Conservation (phyloP, 2,888 invertebrate species). For the Rhorus exstirpatorius region DNA sequence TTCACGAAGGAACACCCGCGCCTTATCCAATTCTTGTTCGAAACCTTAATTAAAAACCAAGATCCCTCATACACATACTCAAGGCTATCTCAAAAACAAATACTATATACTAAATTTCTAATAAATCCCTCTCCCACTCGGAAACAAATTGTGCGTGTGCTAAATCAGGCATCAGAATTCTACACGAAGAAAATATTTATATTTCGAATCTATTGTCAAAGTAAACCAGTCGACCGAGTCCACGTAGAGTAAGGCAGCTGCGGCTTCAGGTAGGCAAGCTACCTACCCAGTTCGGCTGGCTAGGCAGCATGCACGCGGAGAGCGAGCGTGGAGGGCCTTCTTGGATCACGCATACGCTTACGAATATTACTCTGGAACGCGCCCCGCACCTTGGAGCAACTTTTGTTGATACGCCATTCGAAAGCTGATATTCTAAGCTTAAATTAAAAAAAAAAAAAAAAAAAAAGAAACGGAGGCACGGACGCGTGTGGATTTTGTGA, state of each 20-base stretch:
- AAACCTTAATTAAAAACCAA: too few relatives aligned
- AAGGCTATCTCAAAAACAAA: too few relatives aligned
- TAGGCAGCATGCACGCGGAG: slow-evolving; percentile 22
- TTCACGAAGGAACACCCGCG: too few relatives aligned
- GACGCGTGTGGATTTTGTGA: neutral
- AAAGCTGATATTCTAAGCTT: slow-evolving; percentile 42
- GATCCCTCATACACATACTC: too few relatives aligned
- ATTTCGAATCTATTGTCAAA: slow-evolving; percentile 35
- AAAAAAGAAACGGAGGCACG: slow-evolving; percentile 7
- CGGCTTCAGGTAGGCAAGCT: slow-evolving; percentile 20
- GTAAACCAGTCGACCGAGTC: slow-evolving; percentile 26
- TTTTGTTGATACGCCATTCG: slow-evolving; percentile 9
- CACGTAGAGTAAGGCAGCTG: slow-evolving; percentile 29
- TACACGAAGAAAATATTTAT: slow-evolving; percentile 38
- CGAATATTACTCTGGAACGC: slow-evolving; percentile 47
- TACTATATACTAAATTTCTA: too few relatives aligned
- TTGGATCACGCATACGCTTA: slow-evolving; percentile 49
- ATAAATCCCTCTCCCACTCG: neutral
- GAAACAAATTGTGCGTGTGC: slow-evolving; percentile 36
- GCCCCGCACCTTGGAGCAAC: slow-evolving; percentile 39
- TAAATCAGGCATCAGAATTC: slow-evolving; percentile 42
- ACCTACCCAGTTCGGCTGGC: slow-evolving; percentile 33
- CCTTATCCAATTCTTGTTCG: too few relatives aligned
- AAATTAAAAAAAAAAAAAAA: slow-evolving; percentile 16
- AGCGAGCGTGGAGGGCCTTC: slow-evolving; percentile 49